A percentile compares a stretch with the other conserved stretches of the same genome.
These are phyloP conservation scores for Dysidea cf. avara DNA, from an alignment of 37 sponge, comb jelly and placozoan species.

Conservation along the genomic window DNA sequence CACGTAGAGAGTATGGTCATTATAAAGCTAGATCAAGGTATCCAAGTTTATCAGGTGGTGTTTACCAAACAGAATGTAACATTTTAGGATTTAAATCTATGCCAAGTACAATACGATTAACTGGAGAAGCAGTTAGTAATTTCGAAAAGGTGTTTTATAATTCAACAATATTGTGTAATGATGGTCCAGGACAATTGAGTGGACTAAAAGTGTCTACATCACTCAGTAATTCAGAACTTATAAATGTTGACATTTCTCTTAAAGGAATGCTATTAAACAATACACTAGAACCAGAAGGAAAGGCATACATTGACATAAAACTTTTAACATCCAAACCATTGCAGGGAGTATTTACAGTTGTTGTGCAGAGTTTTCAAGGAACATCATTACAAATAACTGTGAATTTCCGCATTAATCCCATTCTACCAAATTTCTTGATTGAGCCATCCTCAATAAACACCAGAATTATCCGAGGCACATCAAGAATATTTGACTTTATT, in stretches of 20 bases:
- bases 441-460: conserved; percentile 22
- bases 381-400: not conserved
- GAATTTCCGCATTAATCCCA: conserved; percentile 5
- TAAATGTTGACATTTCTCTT: not conserved
- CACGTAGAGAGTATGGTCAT: conserved; percentile 32
- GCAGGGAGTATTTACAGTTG: conserved; percentile 3
- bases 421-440: conserved; percentile 33
- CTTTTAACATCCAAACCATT: not conserved
- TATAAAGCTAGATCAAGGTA: conserved; percentile 23
- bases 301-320: conserved; percentile 7
- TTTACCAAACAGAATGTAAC: not conserved
- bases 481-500: conserved; percentile 24
- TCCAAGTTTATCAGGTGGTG: not conserved
- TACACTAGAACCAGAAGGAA: conserved; percentile 3
- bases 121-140: not conserved
- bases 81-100: conserved; percentile 23
- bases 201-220: not conserved
- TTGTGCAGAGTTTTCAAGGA: not conserved
- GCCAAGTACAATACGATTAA: conserved; percentile 1
- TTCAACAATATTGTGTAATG: conserved; percentile 24
- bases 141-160: conserved; percentile 30
- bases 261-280: not conserved
- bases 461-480: conserved; percentile 28
- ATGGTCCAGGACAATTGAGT: conserved; percentile 26
- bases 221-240: not conserved